phyloP scores from a whole-genome alignment of 2,888 invertebrate species.

The Trissolcus japonicus region DNA sequence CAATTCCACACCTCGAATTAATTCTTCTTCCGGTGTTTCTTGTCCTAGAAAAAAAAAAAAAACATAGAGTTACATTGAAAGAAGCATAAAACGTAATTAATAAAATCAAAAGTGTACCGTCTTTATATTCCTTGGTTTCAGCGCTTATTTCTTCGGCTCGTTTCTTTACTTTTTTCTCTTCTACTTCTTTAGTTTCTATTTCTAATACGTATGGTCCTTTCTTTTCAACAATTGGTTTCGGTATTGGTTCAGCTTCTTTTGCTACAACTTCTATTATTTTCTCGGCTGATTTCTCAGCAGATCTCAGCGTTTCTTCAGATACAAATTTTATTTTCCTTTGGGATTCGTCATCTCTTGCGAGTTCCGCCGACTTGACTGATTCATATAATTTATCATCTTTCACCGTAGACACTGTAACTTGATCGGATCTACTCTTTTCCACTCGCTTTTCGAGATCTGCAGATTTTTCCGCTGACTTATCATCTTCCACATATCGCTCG shows the following conservation, averaged over 20 bases:
- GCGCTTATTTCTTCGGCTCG: conserved; percentile 41
- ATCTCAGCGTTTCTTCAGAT: conserved; percentile 26
- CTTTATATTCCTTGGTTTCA: conserved; percentile 54
- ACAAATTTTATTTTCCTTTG: conserved; percentile 1
- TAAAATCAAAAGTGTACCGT: conserved; percentile 30
- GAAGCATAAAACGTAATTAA: not conserved
- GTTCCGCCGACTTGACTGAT: no score
- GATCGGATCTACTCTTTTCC: conserved; percentile 5
- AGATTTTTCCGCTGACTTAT: conserved; percentile 55
- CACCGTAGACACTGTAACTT: no score
- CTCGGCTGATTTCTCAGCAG: conserved; percentile 42
- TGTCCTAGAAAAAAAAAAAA: conserved; percentile 14
- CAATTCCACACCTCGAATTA: conserved; percentile 83
- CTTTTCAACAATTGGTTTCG: conserved; percentile 59
- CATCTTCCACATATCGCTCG: conserved; percentile 38
- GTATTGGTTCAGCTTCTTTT: conserved; percentile 42
- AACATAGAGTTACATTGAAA: not conserved
- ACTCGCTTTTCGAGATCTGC: conserved; percentile 12
- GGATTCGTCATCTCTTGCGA: no score
- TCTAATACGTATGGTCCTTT: conserved; percentile 57
- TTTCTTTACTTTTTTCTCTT: conserved; percentile 29
- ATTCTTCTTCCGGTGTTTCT: conserved; percentile 77
- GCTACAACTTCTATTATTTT: conserved; percentile 21
- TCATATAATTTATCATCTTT: no score
- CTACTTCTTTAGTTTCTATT: conserved; percentile 36